These are phyloP conservation scores for Scortum barcoo DNA, from an alignment of 2,113 vertebrate genomes.

Conservation along the genomic window DNA sequence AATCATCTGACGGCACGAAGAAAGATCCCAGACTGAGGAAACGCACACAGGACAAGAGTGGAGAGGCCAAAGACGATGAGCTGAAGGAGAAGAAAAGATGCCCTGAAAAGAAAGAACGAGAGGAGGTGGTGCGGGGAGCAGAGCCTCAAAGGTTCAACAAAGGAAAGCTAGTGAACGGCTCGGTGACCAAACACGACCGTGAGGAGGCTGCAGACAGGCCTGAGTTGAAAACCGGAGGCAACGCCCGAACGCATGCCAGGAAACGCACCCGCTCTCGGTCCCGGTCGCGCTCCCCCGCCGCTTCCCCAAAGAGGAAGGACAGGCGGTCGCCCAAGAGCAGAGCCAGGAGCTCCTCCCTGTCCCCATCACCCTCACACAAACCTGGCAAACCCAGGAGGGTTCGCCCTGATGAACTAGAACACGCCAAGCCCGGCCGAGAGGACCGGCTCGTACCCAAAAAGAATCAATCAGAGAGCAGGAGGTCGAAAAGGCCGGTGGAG, in stretches of 20 bases:
- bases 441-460: slow-evolving; percentile 87
- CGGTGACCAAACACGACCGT: slow-evolving; percentile 87
- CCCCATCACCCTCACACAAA: slow-evolving; percentile 87
- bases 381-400: slow-evolving; percentile 83
- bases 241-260: slow-evolving; percentile 83
- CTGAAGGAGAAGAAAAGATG: slow-evolving; percentile 87
- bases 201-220: neutral
- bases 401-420: slow-evolving; percentile 82
- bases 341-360: slow-evolving; percentile 87
- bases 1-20: slow-evolving; percentile 86
- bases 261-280: slow-evolving; percentile 93
- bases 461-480: slow-evolving; percentile 85
- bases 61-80: slow-evolving; percentile 84
- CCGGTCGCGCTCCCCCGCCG: slow-evolving; percentile 88
- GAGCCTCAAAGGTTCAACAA: slow-evolving; percentile 87
- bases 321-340: slow-evolving; percentile 91
- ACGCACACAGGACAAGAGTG: slow-evolving; percentile 88
- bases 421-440: slow-evolving; percentile 81
- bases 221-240: slow-evolving; percentile 61
- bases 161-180: slow-evolving; percentile 90
- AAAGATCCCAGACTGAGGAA: slow-evolving; percentile 93
- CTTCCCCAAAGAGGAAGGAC: slow-evolving; percentile 93
- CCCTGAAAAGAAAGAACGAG: slow-evolving; percentile 91
- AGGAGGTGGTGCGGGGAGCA: slow-evolving; percentile 83
- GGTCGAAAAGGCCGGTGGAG: slow-evolving; percentile 88